Evolutionary conservation across 2,888 invertebrate genomes (phyloP), one percentile per base, ranked within the genome.

Genomic region (Serrognathus titanus): DNA sequence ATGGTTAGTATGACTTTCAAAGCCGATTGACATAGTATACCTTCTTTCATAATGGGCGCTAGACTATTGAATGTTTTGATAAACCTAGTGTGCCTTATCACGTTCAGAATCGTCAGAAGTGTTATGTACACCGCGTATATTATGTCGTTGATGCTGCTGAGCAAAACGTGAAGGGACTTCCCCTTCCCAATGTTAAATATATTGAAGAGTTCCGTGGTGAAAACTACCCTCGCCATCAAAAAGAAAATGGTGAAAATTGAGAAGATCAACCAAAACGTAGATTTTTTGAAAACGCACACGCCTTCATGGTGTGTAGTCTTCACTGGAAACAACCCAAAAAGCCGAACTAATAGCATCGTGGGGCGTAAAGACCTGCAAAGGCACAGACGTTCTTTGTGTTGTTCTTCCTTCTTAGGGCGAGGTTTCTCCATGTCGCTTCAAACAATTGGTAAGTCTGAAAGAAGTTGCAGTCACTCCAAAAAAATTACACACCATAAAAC

Each of bases 261-360:
- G 59, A 73, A 72, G 7, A 64, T 31, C 4, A 72, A 56, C 74
- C 74, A 75, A 31, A 63, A 48, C n/a, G 63, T 57, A 0, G 73
- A 75, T 20, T 61, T 66, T 55, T 64, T 57, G 58, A 70, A 77
- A 0, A 61, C 56, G 59, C 78, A 77, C 41, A 66, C 59, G 4
- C 69, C 68, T 39, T 69, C 63, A 10, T 62, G 52, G 56, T 77
- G 73, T 0, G 41, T 57, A 61, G 71, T 71, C 2, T 61, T 64
- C 3, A 74, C 62, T 5, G 76, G 75, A 31, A 75, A 70, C 35
- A 73, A 63, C 8, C 76, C 77, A 35, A 72, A 65, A 2, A 75
- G 4, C 56, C 72, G 68, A 38, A 66, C 64, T 5, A 72, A 46
- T 0, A 51, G n/a, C 6, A 74, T 51, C 2, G 63, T 59, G 1